These are phyloP conservation scores for Elysia chlorotica DNA, from an alignment of 1,140 invertebrate species.

Conservation along the genomic window DNA sequence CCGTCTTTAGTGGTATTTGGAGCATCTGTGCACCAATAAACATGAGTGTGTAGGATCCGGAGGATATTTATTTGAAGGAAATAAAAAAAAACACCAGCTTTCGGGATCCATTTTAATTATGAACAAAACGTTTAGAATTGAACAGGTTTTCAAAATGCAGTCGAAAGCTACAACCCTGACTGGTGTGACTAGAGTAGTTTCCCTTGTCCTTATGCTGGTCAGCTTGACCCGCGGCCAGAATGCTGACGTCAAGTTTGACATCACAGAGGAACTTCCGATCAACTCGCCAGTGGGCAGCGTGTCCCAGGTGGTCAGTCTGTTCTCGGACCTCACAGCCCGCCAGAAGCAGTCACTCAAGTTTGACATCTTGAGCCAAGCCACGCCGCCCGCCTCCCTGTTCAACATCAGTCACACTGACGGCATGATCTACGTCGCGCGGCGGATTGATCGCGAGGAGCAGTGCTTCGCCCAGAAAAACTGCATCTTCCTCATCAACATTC, in stretches of 20 bases:
- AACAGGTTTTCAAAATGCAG: background rate
- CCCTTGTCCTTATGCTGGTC: background rate
- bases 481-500: conserved; percentile 28
- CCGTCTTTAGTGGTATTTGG: too few species aligned
- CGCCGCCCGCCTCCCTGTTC: conserved; percentile 30
- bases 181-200: too few species aligned
- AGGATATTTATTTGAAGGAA: background rate
- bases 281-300: conserved; percentile 34
- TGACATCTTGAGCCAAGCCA: conserved; percentile 27
- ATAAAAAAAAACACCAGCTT: background rate
- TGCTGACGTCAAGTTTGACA: conserved; percentile 24
- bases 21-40: too few species aligned
- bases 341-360: conserved; percentile 26
- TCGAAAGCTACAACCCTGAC: background rate
- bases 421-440: conserved; percentile 22
- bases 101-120: background rate
- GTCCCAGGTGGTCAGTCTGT: conserved; percentile 22
- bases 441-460: conserved; percentile 35
- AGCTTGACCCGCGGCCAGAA: too few species aligned
- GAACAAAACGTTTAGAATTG: background rate
- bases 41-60: too few species aligned
- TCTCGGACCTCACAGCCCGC: conserved; percentile 19
- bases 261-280: conserved; percentile 24
- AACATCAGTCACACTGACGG: conserved; percentile 26
- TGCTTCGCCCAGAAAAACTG: conserved; percentile 31